Evolutionary conservation across 2,113 vertebrate species (phyloP).

Genomic region (Calyptommatus sinebrachiatus): DNA sequence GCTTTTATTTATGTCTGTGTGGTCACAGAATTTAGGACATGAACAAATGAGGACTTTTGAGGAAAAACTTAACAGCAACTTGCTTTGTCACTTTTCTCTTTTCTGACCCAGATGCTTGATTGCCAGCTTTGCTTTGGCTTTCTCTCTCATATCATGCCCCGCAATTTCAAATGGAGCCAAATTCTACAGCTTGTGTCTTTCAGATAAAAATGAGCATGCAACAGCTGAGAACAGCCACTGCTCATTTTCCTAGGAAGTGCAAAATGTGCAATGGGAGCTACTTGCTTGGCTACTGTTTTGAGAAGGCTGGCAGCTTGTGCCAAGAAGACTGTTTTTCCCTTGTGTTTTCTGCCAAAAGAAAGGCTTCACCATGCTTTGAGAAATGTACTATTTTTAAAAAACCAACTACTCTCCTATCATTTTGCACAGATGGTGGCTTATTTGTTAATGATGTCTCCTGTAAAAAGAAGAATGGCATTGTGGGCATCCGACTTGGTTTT

Average conservation of each 20-base stretch:
- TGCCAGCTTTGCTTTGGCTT: constrained; percentile 15
- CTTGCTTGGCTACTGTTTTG: not conserved
- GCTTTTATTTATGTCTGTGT: not conserved
- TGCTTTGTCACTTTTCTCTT: constrained; percentile 1
- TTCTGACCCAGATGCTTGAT: constrained; percentile 12
- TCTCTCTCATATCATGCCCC: not conserved
- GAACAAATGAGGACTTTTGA: not conserved
- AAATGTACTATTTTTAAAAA: not conserved
- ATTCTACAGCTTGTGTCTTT: constrained; percentile 17
- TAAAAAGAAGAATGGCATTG: not conserved
- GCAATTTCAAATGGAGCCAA: constrained; percentile 7
- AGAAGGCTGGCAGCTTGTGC: not conserved
- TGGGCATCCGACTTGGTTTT: not conserved
- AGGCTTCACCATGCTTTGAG: not conserved
- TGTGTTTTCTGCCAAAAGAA: not conserved
- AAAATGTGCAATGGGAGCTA: not conserved
- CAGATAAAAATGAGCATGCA: constrained; percentile 27
- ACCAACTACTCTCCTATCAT: not conserved
- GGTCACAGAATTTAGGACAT: not conserved
- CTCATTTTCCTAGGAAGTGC: constrained; percentile 14
- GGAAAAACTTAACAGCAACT: not conserved
- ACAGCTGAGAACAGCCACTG: constrained; percentile 8
- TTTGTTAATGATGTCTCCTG: not conserved
- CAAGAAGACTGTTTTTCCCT: not conserved
- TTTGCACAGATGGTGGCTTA: not conserved